Percentiles rank a stretch among this genome's conserved stretches.
Evolutionary conservation across 2,113 vertebrate species (phyloP).

Genomic region (Meleagris gallopavo): DNA sequence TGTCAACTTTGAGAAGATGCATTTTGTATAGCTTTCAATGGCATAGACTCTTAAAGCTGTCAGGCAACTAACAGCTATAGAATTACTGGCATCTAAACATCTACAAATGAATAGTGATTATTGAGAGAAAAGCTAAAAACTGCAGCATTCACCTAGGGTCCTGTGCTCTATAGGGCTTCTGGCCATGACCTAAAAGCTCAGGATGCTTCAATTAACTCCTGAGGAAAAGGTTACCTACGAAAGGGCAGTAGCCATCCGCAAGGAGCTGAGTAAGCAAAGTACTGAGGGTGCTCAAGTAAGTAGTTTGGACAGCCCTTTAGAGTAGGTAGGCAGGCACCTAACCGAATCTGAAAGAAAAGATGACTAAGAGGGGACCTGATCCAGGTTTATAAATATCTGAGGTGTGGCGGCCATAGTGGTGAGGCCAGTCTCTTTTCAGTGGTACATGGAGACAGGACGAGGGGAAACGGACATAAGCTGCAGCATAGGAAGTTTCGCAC

Average conservation of each 20-base stretch:
- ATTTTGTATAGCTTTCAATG: not conserved
- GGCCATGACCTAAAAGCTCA: not conserved
- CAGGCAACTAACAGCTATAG: not conserved
- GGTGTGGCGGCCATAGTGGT: too few species aligned
- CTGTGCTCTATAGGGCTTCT: not conserved
- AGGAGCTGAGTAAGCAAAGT: not conserved
- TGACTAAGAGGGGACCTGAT: too few species aligned
- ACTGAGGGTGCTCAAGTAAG: not conserved
- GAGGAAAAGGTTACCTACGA: not conserved
- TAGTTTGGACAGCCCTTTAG: not conserved
- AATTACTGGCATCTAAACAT: not conserved
- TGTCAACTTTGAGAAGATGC: not conserved
- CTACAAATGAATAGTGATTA: not conserved
- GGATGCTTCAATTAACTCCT: not conserved
- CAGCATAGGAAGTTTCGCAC: too few species aligned
- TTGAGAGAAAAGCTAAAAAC: not conserved
- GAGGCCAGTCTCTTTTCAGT: too few species aligned
- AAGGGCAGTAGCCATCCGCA: not conserved
- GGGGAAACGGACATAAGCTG: too few species aligned
- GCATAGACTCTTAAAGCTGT: not conserved
- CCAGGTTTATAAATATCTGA: too few species aligned
- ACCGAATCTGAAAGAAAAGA: too few species aligned
- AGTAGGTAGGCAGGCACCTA: not conserved
- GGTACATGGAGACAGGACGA: too few species aligned
- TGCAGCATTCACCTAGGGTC: not conserved